Base-by-base conservation (phyloP, 2,888 invertebrate species). In the Alviniconcha strummeri region DNA sequence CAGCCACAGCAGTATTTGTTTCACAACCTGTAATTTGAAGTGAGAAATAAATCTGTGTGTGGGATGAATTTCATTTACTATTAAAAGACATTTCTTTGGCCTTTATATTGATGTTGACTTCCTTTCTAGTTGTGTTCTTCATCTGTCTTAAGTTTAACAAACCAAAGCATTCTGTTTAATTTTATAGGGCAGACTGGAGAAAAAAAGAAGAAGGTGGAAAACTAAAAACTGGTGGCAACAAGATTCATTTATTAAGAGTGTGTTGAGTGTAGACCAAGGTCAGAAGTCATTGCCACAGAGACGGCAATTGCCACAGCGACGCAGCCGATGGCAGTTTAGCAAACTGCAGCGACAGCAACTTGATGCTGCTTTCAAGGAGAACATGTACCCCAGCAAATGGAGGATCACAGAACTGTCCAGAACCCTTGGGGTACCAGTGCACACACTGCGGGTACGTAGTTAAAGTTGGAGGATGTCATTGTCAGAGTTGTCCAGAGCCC, bases 351-450 rank as follows among this genome's bases (percentile, higher is more conserved):
- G 69, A 19, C 55, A 81, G 57, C 56, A 81, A n/a, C 60, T 81
- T 8, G 74, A 81, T n/a, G 81, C 57, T 11, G 72, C 56, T 1
- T 81, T 81, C 71, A 55, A 57, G 5, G n/a, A 57, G 9, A 74
- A n/a, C 57, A 72, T 81, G 72, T 81, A 81, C 72, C 81, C 81
- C 69, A 81, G 74, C 81, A 81, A 57, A 52, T 74, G 81, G 81
- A 55, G 57, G 13, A 3, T 81, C 9, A 36, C 74, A 36, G 57
- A 81, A 74, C 57, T 81, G 19, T 81, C 74, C 57, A 13, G 36
- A 9, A 57, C n/a, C 36, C 72, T 81, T 69, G 55, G 13, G n/a
- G 55, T 81, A 55, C 81, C 81, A 9, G 5, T 81, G 11, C 74
- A 55, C 8, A 81, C 72, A 13, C n/a, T 81, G 15, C 74, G 81